phyloP scores from a whole-genome alignment of 2,797 vertebrate species.

The Chelmon rostratus region DNA sequence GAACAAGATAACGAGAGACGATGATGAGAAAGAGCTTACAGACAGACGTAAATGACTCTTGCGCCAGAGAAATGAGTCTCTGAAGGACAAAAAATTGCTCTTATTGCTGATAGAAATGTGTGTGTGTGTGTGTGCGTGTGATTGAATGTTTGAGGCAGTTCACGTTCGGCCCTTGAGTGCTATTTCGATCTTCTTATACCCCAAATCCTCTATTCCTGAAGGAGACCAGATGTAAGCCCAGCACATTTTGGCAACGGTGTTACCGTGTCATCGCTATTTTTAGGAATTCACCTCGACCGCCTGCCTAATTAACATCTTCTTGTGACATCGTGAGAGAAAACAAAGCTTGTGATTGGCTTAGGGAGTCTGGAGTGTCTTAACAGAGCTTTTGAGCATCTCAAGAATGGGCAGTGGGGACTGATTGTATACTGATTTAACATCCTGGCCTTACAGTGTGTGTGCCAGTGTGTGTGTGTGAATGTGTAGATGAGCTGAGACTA shows the following conservation, averaged over 20 bases:
- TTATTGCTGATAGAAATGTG: slow-evolving; percentile 46
- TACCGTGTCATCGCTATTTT: slow-evolving; percentile 63
- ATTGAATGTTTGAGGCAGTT: slow-evolving; percentile 18
- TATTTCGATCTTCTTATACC: slow-evolving; percentile 52
- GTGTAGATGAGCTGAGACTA: neutral
- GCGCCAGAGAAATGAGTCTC: slow-evolving; percentile 37
- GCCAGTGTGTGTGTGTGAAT: too few species aligned
- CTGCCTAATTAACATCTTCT: slow-evolving; percentile 65
- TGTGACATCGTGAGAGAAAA: slow-evolving; percentile 49
- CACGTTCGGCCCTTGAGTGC: slow-evolving; percentile 34
- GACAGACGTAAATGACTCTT: slow-evolving; percentile 43
- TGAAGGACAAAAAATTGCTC: slow-evolving; percentile 55
- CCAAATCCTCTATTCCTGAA: slow-evolving; percentile 29
- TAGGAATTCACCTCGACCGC: slow-evolving; percentile 39
- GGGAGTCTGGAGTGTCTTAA: slow-evolving; percentile 45
- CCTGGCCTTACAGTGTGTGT: neutral
- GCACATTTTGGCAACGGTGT: slow-evolving; percentile 46
- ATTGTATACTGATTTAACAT: slow-evolving; percentile 45
- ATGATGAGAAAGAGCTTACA: slow-evolving; percentile 41
- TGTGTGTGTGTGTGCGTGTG: neutral
- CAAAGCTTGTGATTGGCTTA: slow-evolving; percentile 57
- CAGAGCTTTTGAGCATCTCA: slow-evolving; percentile 47
- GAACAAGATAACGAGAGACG: slow-evolving; percentile 58
- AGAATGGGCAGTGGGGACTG: slow-evolving; percentile 27
- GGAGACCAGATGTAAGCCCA: slow-evolving; percentile 38